phyloP scores from a whole-genome alignment of 2,888 invertebrate species.

The Ommatoiulus sabulosus region DNA sequence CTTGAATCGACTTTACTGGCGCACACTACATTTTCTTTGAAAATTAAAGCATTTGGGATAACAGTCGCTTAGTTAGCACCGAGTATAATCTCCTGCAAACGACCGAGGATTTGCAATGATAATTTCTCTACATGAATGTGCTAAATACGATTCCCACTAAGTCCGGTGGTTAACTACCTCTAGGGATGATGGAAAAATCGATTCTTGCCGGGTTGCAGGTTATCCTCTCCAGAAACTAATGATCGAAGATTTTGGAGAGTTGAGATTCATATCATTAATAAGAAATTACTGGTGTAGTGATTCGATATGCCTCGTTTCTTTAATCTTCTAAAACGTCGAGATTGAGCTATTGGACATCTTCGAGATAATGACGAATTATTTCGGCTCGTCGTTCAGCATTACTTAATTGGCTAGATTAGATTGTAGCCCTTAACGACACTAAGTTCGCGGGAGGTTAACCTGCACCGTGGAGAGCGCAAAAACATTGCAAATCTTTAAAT shows the following conservation, averaged over 20 bases:
- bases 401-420: background rate
- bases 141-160: background rate
- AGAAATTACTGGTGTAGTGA: background rate
- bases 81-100: background rate
- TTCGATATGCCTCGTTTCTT: background rate
- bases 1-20: background rate
- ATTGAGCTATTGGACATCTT: background rate
- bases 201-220: background rate
- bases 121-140: background rate
- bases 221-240: background rate
- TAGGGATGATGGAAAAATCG: background rate
- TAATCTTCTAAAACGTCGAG: background rate
- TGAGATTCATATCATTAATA: background rate
- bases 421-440: background rate
- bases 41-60: background rate
- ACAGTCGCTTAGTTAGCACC: background rate
- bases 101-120: background rate
- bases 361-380: background rate
- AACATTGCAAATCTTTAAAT: constrained; percentile 4
- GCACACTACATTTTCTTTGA: background rate
- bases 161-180: background rate
- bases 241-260: background rate
- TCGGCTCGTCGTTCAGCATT: background rate
- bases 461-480: background rate
- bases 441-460: background rate